Evolutionary conservation across 2,797 vertebrate species (phyloP), one percentile per base, ranked within the genome.

Genomic region (Xenopus petersii): DNA sequence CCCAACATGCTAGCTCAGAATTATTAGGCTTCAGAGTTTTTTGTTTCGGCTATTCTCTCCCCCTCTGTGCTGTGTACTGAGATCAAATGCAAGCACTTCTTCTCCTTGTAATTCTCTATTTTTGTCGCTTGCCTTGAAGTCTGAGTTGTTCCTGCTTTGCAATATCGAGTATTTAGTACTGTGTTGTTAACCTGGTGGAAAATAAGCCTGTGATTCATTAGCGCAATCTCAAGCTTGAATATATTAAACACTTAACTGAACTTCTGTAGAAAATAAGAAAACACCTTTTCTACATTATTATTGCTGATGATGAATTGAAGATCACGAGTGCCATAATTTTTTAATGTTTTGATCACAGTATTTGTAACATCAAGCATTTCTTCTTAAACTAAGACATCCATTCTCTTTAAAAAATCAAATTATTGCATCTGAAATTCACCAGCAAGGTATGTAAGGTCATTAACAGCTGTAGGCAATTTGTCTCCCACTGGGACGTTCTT

Each of bases 401-500:
- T 73, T 49, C 46, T 59, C 59, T 68, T 21, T 63, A 62, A 67
- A 71, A 90, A 85, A 93, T 89, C 87, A 91, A 91, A 92, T 94
- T 88, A 90, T 83, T 89, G 84, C 82, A 92, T 94, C 86, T 93
- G 86, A 93, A 88, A 77, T 79, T 81, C 84, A 84, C 82, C 83
- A 82, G 76, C 81, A 64, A 86, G 79, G 84, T 90, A 86, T 87
- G 84, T 90, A 91, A 92, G 94, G 93, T 94, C 89, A 92, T 95
- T 92, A 89, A 86, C 82, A 82, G 91, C 94, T 93, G 84, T 86
- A 89, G 94, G 94, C 93, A 47, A 87, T 94, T 84, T 88, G 67
- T 84, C 83, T 93, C 91, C 93, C 92, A 87, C 81, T 86, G 92
- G 91, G 90, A 94, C 88, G 85, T 86, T 86, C 90, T 95, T 95